Conservation (phyloP, 2,797 vertebrate species). For the Ptychadena robeensis region DNA sequence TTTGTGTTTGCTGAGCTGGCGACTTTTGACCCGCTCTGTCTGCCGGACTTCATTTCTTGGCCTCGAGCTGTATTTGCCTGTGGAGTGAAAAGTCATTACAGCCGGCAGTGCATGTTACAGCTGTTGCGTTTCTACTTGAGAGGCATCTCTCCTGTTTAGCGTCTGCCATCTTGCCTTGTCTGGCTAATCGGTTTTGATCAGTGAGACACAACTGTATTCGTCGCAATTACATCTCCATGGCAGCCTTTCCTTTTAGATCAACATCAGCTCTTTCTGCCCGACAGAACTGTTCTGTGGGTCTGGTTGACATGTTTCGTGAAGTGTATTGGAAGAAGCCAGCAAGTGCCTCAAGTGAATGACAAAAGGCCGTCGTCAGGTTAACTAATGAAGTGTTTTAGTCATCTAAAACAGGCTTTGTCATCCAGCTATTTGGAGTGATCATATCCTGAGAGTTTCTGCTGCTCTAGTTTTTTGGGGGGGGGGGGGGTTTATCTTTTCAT, state of each 20-base stretch:
- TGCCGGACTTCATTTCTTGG: conserved; percentile 27
- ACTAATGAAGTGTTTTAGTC: not conserved
- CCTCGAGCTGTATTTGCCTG: not conserved
- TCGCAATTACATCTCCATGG: conserved; percentile 59
- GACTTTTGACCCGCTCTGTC: conserved; percentile 29
- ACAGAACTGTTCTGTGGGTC: conserved; percentile 30
- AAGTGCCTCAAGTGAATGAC: not conserved
- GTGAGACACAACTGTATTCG: conserved; percentile 55
- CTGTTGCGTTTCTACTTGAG: not conserved
- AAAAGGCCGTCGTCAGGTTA: not conserved
- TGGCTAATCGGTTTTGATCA: conserved; percentile 49
- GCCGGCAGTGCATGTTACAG: conserved; percentile 33
- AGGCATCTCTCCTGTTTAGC: conserved; percentile 12
- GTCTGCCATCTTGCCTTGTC: conserved; percentile 24
- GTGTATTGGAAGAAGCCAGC: conserved; percentile 7
- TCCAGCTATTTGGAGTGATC: not conserved
- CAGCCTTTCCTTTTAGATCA: conserved; percentile 55
- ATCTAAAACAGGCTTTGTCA: not conserved
- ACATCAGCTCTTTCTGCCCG: conserved; percentile 26
- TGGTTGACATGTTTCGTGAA: conserved; percentile 21
- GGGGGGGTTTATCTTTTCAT: not conserved
- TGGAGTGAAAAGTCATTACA: conserved; percentile 35
- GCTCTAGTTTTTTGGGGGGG: not conserved
- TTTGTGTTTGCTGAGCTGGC: conserved; percentile 23
- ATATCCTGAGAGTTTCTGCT: not conserved